These are phyloP conservation scores for Takifugu ocellatus DNA, from an alignment of 2,797 vertebrate genomes.

Conservation along the genomic window DNA sequence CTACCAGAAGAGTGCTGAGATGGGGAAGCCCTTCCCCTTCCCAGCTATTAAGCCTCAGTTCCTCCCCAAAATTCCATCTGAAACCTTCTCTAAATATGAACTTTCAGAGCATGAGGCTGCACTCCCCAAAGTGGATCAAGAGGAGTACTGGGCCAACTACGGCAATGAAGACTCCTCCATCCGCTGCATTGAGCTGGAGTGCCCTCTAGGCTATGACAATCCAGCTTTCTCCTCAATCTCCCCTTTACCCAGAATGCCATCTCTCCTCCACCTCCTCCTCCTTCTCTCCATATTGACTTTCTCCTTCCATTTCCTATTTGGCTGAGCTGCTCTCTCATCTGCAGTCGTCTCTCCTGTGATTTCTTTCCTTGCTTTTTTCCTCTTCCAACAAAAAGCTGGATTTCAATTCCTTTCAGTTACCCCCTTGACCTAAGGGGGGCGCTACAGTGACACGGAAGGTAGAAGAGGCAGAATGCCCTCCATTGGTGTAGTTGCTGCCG, in stretches of 20 bases:
- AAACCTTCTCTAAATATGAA: conserved; percentile 79
- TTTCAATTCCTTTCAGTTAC: conserved; percentile 52
- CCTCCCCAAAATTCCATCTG: conserved; percentile 42
- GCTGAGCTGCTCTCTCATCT: conserved; percentile 58
- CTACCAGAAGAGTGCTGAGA: conserved; percentile 73
- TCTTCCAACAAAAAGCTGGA: conserved; percentile 52
- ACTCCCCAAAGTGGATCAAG: conserved; percentile 81
- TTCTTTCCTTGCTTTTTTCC: conserved; percentile 54
- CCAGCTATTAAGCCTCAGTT: conserved; percentile 58
- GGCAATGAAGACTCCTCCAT: conserved; percentile 82
- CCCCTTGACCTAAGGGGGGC: conserved; percentile 29
- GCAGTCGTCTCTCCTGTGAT: conserved; percentile 21
- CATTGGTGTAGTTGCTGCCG: conserved; percentile 34
- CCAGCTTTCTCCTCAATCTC: conserved; percentile 56
- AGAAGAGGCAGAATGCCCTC: conserved; percentile 36
- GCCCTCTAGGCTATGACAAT: conserved; percentile 67
- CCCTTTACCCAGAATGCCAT: conserved; percentile 27
- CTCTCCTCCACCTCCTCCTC: conserved; percentile 57
- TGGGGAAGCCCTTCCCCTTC: conserved; percentile 70
- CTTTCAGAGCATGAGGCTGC: conserved; percentile 81
- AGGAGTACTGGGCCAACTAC: conserved; percentile 88
- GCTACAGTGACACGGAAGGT: conserved; percentile 41
- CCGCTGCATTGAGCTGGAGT: conserved; percentile 77
- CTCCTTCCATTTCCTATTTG: conserved; percentile 70
- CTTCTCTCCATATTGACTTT: conserved; percentile 54